Evolutionary conservation across 2,888 invertebrate genomes (phyloP).

Genomic region (Agrotis clavis): DNA sequence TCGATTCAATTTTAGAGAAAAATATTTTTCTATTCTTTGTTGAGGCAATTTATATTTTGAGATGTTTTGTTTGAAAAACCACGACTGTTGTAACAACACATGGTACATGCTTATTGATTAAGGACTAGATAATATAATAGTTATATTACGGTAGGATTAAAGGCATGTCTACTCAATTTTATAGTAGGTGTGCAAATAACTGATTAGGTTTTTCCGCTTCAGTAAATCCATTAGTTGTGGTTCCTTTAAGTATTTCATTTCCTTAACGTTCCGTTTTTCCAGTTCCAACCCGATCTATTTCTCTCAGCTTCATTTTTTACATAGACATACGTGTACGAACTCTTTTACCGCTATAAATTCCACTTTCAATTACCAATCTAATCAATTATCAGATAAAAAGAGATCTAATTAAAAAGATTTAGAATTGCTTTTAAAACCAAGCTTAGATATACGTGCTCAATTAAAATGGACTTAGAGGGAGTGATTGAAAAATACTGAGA

Average conservation of each 20-base stretch:
- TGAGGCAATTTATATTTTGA: too few relatives aligned
- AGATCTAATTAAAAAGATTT: slow-evolving; percentile 54
- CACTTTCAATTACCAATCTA: slow-evolving; percentile 41
- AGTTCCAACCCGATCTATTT: slow-evolving; percentile 7
- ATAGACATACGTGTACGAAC: slow-evolving; percentile 18
- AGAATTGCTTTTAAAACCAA: slow-evolving; percentile 47
- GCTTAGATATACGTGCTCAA: slow-evolving; percentile 53
- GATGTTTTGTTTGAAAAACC: too few relatives aligned
- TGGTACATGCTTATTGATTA: neutral
- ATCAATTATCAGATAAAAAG: slow-evolving; percentile 57
- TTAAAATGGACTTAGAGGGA: slow-evolving; percentile 53
- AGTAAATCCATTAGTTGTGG: neutral
- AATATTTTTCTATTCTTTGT: too few relatives aligned
- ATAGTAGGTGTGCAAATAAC: neutral
- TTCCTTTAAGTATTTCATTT: neutral
- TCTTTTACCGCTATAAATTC: slow-evolving; percentile 24
- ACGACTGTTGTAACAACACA: neutral
- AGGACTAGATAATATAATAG: too few relatives aligned
- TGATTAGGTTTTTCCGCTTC: neutral
- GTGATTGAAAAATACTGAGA: slow-evolving; percentile 35
- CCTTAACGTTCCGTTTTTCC: neutral
- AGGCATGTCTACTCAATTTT: neutral
- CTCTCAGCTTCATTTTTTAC: slow-evolving; percentile 1
- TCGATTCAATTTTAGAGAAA: too few relatives aligned
- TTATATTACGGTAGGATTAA: too few relatives aligned